A percentile compares a stretch with the other conserved stretches of the same genome.
These are phyloP conservation scores for Diadumene lineata DNA, from an alignment of 92 coral and sea anemone species.

Conservation along the genomic window DNA sequence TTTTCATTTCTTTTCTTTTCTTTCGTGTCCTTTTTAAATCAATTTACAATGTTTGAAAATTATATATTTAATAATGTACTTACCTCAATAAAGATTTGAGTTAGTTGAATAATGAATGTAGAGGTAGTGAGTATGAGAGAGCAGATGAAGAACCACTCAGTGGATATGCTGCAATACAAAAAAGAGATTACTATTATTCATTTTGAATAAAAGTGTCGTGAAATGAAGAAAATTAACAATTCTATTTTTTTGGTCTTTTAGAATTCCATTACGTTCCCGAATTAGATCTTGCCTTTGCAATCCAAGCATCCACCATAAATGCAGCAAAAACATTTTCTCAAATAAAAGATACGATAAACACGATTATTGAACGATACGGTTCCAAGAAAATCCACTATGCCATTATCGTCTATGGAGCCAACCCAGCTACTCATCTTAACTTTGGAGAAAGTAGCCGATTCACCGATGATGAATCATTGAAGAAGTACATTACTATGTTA, in stretches of 20 bases:
- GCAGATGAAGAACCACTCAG: too few relatives aligned
- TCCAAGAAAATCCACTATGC: constrained; percentile 70
- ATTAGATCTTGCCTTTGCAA: constrained; percentile 80
- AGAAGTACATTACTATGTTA: constrained; percentile 26
- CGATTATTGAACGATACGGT: constrained; percentile 62
- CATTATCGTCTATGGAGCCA: constrained; percentile 63
- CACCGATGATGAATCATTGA: constrained; percentile 41
- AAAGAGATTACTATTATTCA: too few relatives aligned
- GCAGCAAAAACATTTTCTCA: constrained; percentile 63
- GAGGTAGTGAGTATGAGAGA: too few relatives aligned
- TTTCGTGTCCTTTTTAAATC: too few relatives aligned
- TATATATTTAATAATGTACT: too few relatives aligned
- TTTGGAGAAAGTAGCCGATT: constrained; percentile 56
- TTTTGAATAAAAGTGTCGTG: too few relatives aligned
- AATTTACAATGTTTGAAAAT: too few relatives aligned
- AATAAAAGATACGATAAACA: constrained; percentile 71
- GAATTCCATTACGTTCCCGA: constrained; percentile 46
- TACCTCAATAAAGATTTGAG: too few relatives aligned
- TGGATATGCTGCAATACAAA: too few relatives aligned
- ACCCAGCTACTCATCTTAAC: constrained; percentile 45
- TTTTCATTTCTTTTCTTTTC: too few relatives aligned
- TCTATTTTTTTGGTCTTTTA: not conserved
- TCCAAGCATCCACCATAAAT: constrained; percentile 62
- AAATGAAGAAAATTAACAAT: too few relatives aligned
- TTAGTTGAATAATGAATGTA: too few relatives aligned